Base-by-base conservation (phyloP, 2,888 invertebrate species). In the Deilephila porcellus region DNA sequence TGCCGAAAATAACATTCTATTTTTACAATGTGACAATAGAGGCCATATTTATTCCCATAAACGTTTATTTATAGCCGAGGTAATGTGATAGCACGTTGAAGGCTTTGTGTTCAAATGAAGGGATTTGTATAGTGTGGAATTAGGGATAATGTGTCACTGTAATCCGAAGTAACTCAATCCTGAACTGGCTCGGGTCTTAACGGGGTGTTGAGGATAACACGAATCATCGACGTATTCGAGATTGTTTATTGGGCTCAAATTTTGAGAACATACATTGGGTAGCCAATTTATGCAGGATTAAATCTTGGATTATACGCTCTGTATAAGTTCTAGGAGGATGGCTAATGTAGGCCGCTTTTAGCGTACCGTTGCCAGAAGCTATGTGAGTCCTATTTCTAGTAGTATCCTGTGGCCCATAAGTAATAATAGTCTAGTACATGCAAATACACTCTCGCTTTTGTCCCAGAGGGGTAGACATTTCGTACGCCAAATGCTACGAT, bases 61-160 rank as follows among this genome's bases (percentile, higher is more conserved):
- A 52, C 64, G 37, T 4, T 20, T 64, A 64, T 64, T 64, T 64
- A 52, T 67, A 67, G 67, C 25, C 25, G 45, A 20, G 59, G 14
- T 71, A 37, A 60, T 60, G 37, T 34, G 34, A 71, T 59, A 71
- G 59, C 71, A 71, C 59, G 59, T 56, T 59, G 71, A 59, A 59
- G 25, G 59, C 59, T 34, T 60, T 71, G 71, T 67, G 67, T 52
- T 52, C 25, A 34, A 64, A 64, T 64, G 67, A 52, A 67, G 25
- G 67, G 67, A 67, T 67, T 67, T 67, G 67, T 67, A 67, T 67
- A 67, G 67, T 67, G 67, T 67, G 67, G 67, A 67, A 67, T 52
- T 67, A 67, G 52, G 67, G 52, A 52, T 67, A 67, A 67, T 67
- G 25, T 67, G 67, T 67, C 25, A 17, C 45, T 52, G 45, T 52